Percentiles rank a stretch among this genome's conserved stretches.
Conservation (phyloP, 2,888 invertebrate species). For the Coremacera marginata region DNA sequence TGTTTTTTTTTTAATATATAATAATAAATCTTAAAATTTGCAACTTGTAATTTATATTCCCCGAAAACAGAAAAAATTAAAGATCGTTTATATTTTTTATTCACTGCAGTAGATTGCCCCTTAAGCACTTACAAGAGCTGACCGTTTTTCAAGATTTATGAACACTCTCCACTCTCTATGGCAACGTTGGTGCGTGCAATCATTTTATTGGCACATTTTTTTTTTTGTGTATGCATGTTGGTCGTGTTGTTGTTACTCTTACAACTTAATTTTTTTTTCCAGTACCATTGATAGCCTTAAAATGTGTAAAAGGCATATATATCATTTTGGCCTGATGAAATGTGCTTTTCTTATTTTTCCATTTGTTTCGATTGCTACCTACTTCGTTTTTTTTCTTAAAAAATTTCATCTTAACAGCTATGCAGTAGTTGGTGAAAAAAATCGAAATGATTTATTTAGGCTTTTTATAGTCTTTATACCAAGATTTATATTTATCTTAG, state of each 20-base stretch:
- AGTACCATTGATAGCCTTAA: neutral
- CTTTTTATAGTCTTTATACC: neutral
- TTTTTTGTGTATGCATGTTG: neutral
- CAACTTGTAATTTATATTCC: too few species aligned
- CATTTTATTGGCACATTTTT: neutral
- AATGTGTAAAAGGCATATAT: conserved; percentile 23
- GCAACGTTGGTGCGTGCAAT: neutral
- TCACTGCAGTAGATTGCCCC: too few species aligned
- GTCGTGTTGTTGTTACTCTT: neutral
- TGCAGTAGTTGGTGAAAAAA: neutral
- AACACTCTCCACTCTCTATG: neutral
- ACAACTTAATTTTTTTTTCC: too few species aligned
- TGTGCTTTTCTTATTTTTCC: too few species aligned
- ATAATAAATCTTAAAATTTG: too few species aligned
- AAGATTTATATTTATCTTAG: conserved; percentile 3
- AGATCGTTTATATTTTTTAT: too few species aligned
- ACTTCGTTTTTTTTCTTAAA: too few species aligned
- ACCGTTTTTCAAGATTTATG: neutral
- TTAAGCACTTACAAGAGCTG: neutral
- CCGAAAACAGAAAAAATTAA: too few species aligned
- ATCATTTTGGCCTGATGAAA: neutral
- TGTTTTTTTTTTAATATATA: too few species aligned
- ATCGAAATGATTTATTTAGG: neutral
- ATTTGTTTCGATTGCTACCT: too few species aligned
- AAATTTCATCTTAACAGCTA: too few species aligned